Base-by-base conservation (phyloP, 2,113 vertebrate species). In the Aramus guarauna region DNA sequence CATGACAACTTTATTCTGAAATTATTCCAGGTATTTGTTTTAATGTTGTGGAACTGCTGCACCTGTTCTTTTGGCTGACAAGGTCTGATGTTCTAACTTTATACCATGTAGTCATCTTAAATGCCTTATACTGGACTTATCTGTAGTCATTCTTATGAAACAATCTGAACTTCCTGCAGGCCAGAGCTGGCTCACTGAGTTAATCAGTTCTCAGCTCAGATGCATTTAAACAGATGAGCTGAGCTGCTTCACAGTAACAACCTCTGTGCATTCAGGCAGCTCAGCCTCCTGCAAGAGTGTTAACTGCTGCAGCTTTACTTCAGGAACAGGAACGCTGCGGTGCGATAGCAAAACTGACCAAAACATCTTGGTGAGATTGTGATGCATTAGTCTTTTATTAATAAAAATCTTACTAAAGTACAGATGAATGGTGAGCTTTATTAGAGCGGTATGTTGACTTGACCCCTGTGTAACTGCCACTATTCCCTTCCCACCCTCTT, bases 151-250 rank as follows among this genome's bases (percentile, higher is more conserved):
- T 56, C 19, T 43, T 63, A 15, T 1, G 26, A 23, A 66, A 58
- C 47, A 23, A 29, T 4, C 32, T 0, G 0, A 23, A 39, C 47
- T 92, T 23, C n/a, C 47, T 56, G 0, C 1, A 10, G 83, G 71
- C 62, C 55, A 41, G 69, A 66, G 91, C 90, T 68, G 77, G 11
- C 24, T 52, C 30, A 2, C 0, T 7, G 37, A 43, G 27, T 20
- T 12, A 22, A 7, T 13, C 15, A 23, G 22, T 19, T 48, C 66
- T 69, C 23, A 8, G 67, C 22, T 64, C 15, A 8, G 23, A 8
- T 20, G 9, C 5, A 7, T 26, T 29, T n/a, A 20, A 37, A 5
- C 7, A 9, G 50, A 22, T 3, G 10, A 21, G 20, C 16, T 30
- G 56, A 69, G 41, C 22, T 13, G 56, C 9, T 22, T 20, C 45